phyloP scores from a whole-genome alignment of 2,888 invertebrate genomes.

The Drosophila buzzatii region DNA sequence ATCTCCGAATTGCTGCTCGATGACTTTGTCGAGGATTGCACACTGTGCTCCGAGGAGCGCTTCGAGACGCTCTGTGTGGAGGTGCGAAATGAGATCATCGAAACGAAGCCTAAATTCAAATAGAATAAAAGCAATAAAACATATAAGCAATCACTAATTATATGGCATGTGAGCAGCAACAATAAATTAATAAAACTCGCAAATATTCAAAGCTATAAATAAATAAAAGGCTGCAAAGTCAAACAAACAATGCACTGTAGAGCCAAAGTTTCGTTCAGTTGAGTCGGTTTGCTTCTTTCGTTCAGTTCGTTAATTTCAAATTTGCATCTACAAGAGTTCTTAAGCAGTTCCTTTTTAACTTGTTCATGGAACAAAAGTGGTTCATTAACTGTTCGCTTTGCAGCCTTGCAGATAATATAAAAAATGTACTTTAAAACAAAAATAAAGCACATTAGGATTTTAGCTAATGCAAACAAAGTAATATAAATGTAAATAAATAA shows the following conservation, averaged over 20 bases:
- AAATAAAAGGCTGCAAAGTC: neutral
- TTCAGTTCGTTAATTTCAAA: neutral
- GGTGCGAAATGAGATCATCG: constrained; percentile 88
- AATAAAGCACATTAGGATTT: neutral
- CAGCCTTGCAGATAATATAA: neutral
- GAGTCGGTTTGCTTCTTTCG: neutral
- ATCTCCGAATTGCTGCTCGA: constrained; percentile 82
- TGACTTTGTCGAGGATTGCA: constrained; percentile 82
- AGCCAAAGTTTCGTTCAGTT: neutral
- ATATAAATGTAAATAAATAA: neutral
- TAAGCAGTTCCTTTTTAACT: neutral
- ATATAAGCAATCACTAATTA: neutral
- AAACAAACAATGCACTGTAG: neutral
- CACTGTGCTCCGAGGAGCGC: constrained; percentile 88
- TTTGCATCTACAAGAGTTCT: neutral
- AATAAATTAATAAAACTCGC: neutral
- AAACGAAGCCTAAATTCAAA: constrained; percentile 86
- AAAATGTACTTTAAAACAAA: neutral
- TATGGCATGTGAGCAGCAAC: neutral
- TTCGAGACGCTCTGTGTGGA: constrained; percentile 88
- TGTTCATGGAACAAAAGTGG: neutral
- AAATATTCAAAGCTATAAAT: constrained; percentile 2
- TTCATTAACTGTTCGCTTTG: neutral
- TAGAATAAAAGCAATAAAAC: constrained; percentile 11
- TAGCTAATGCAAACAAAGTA: neutral